Percentiles rank a stretch among this genome's conserved stretches.
These are phyloP conservation scores for Zaprionus kolodkinae DNA, from an alignment of 1,140 invertebrate genomes.

Conservation along the genomic window DNA sequence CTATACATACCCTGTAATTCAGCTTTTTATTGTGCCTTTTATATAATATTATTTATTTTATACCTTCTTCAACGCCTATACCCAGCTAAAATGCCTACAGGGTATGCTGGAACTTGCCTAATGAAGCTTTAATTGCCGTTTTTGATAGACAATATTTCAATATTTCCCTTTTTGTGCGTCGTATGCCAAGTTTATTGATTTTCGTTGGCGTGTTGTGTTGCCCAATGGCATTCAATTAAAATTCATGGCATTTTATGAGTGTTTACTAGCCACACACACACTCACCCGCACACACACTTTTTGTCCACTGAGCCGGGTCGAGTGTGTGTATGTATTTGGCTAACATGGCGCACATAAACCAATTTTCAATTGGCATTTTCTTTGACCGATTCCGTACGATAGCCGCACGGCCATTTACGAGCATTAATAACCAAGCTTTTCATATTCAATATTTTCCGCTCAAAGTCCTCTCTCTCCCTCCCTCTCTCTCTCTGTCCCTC, in stretches of 20 bases:
- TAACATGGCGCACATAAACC: conserved; percentile 15
- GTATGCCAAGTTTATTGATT: conserved; percentile 35
- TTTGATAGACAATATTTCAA: conserved; percentile 48
- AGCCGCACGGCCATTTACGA: conserved; percentile 27
- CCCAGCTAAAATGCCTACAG: not conserved
- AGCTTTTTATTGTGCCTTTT: too few species aligned
- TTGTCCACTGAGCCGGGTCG: conserved; percentile 13
- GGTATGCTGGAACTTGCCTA: conserved; percentile 40
- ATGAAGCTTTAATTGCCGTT: conserved; percentile 66
- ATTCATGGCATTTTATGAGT: conserved; percentile 56
- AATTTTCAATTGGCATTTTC: conserved; percentile 28
- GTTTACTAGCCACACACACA: conserved; percentile 32
- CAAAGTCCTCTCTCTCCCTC: not conserved
- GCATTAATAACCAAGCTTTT: conserved; percentile 11
- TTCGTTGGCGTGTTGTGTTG: conserved; percentile 27
- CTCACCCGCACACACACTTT: conserved; percentile 8
- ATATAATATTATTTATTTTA: too few species aligned
- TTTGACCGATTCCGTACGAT: conserved; percentile 28
- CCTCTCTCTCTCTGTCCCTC: not conserved
- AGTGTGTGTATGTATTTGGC: conserved; percentile 6
- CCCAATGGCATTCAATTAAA: conserved; percentile 64
- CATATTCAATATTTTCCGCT: conserved; percentile 24
- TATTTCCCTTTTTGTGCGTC: conserved; percentile 20
- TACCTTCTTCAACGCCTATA: not conserved
- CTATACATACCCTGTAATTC: not conserved